Evolutionary conservation across 2,797 vertebrate species (phyloP).

Genomic region (Rhincodon typus): DNA sequence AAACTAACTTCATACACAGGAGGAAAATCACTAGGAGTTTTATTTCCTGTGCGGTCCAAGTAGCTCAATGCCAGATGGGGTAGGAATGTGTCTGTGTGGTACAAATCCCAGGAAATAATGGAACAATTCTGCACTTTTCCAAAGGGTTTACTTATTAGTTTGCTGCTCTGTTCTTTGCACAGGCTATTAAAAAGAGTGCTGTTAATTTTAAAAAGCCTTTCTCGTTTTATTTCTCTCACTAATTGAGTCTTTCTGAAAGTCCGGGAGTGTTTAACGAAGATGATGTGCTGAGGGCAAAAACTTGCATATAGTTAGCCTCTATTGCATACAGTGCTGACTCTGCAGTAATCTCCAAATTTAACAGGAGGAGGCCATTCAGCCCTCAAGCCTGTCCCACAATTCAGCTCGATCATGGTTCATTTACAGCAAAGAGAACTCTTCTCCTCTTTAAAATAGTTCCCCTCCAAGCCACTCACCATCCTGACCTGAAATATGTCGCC

Average conservation of each 20-base stretch:
- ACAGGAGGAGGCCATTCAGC: neutral
- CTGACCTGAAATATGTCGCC: too few species aligned
- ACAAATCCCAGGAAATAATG: neutral
- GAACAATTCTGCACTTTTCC: neutral
- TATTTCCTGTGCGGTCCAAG: neutral
- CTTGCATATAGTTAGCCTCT: neutral
- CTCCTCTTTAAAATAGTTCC: too few species aligned
- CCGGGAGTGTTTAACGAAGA: neutral
- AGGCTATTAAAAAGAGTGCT: neutral
- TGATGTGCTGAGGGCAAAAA: neutral
- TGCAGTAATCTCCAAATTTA: neutral
- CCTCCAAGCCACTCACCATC: too few species aligned
- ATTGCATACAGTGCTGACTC: neutral
- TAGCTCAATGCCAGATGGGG: neutral
- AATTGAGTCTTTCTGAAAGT: neutral
- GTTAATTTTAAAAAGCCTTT: neutral
- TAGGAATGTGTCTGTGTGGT: neutral
- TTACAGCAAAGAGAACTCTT: too few species aligned
- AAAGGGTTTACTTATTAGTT: neutral
- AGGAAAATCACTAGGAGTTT: neutral
- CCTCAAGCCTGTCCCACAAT: too few species aligned
- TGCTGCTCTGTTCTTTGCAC: neutral
- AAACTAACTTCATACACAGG: too few species aligned
- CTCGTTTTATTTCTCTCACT: neutral
- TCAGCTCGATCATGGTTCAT: neutral